phyloP scores from a whole-genome alignment of 30 jellyfish, hydroid and myxozoan species.

The Aurelia aurita region DNA sequence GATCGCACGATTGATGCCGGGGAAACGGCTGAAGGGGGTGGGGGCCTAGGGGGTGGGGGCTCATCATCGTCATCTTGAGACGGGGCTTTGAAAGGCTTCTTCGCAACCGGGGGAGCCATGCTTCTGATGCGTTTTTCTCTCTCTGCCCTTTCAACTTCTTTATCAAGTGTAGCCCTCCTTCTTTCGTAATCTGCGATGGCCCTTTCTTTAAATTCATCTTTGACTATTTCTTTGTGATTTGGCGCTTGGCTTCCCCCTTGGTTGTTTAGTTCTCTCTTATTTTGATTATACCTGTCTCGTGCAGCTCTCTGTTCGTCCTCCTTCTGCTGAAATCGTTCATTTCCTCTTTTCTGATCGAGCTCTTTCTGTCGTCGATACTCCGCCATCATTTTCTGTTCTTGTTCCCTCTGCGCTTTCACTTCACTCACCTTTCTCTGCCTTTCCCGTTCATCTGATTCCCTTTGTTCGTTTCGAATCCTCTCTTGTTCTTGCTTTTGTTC shows the following conservation, averaged over 20 bases:
- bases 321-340: neutral
- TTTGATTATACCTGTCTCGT: neutral
- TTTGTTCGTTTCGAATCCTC: slow-evolving; percentile 68
- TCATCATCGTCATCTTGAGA: slow-evolving; percentile 77
- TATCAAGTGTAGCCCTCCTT: slow-evolving; percentile 82
- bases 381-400: slow-evolving; percentile 78
- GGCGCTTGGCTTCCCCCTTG: no score
- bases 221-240: slow-evolving; percentile 43
- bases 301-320: neutral
- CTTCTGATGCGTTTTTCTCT: slow-evolving; percentile 42
- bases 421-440: slow-evolving; percentile 69
- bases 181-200: slow-evolving; percentile 80
- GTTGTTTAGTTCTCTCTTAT: neutral
- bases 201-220: slow-evolving; percentile 73
- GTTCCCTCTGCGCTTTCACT: slow-evolving; percentile 64
- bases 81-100: slow-evolving; percentile 23
- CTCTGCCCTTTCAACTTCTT: slow-evolving; percentile 62
- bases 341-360: slow-evolving; percentile 23
- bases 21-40: slow-evolving; percentile 84
- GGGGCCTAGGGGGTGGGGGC: slow-evolving; percentile 99
- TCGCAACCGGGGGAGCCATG: slow-evolving; percentile 58
- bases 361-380: slow-evolving; percentile 76
- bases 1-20: slow-evolving; percentile 55
- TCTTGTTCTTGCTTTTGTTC: slow-evolving; percentile 82
- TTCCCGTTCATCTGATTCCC: slow-evolving; percentile 71